phyloP scores from a whole-genome alignment of 2,113 vertebrate genomes.

The Pituophis catenifer region DNA sequence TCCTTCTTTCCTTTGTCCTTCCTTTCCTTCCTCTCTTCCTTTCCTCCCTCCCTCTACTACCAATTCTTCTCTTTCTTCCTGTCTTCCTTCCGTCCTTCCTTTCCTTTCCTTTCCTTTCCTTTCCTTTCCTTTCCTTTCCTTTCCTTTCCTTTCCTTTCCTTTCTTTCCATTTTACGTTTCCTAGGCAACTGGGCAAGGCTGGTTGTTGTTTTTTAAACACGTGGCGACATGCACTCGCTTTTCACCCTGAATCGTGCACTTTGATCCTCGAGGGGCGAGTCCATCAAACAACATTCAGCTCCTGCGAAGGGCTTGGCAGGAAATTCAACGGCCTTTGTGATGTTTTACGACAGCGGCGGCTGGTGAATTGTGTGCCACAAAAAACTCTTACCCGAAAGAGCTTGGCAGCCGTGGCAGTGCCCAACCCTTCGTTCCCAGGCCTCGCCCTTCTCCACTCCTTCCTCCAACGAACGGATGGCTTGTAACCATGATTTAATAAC shows the following conservation, averaged over 20 bases:
- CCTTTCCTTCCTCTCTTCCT: no score
- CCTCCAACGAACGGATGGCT: not conserved
- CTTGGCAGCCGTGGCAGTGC: not conserved
- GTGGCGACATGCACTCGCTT: not conserved
- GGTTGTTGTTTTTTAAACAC: not conserved
- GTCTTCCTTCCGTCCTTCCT: no score
- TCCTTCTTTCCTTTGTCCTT: rapidly evolving
- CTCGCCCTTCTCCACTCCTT: not conserved
- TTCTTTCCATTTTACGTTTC: not conserved
- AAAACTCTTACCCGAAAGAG: not conserved
- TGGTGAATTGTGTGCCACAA: not conserved
- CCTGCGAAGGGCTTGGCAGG: not conserved
- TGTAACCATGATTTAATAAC: not conserved
- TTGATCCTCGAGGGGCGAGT: not conserved
- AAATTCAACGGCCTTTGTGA: not conserved
- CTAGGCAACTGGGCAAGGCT: not conserved
- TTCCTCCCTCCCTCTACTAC: no score
- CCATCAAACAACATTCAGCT: not conserved
- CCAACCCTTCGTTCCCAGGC: not conserved
- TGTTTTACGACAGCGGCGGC: not conserved
- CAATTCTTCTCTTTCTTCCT: no score
- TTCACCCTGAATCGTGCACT: not conserved
- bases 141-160: not conserved
- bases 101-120: no score
- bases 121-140: not conserved